Base-by-base conservation (phyloP, 2,113 vertebrate species). In the Mormyrus iriodes region DNA sequence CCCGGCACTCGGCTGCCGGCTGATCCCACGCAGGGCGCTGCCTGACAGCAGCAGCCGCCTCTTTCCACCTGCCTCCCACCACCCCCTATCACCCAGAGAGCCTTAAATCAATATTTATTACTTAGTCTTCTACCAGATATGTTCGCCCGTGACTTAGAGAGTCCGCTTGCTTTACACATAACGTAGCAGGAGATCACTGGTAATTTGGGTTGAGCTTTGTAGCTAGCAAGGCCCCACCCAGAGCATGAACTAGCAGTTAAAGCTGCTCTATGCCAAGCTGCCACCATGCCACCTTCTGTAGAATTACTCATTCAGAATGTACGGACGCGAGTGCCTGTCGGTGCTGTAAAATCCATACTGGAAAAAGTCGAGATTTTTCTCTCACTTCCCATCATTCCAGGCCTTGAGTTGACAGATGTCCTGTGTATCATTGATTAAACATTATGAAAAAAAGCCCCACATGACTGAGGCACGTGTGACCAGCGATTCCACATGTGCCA, bases 31-130 rank as follows among this genome's bases (percentile, higher is more conserved):
- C 48, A 51, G 83, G 24, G 42, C 48, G 2, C 53, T 7, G 83
- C 65, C 27, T 51, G 3, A n/a, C n/a, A 76, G 39, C 65, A 27
- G 9, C 87, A 51, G 27, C 24, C 49, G n/a, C 8, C 61, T 17
- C 65, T 27, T 65, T 24, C 58, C 87, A 88, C 61, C 44, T 39
- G 1, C 65, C 9, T 88, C 69, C 21, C 21, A 49, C 46, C 19
- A 4, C 44, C 82, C 46, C 9, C 9, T 24, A 7, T 84, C 44
- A 84, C 46, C 65, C 17, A 42, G 35, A 17, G 73, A 79, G 35
- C 73, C 73, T 52, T 82, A 88, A 83, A 88, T 88, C 88, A 83
- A 88, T 88, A 88, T 83, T 82, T 82, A 79, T 79, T 79, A 79
- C 42, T 79, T 42, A 79, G 35, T 42, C 73, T 79, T 15, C 17